phyloP scores from a whole-genome alignment of 2,113 vertebrate species.

The Castor canadensis region DNA sequence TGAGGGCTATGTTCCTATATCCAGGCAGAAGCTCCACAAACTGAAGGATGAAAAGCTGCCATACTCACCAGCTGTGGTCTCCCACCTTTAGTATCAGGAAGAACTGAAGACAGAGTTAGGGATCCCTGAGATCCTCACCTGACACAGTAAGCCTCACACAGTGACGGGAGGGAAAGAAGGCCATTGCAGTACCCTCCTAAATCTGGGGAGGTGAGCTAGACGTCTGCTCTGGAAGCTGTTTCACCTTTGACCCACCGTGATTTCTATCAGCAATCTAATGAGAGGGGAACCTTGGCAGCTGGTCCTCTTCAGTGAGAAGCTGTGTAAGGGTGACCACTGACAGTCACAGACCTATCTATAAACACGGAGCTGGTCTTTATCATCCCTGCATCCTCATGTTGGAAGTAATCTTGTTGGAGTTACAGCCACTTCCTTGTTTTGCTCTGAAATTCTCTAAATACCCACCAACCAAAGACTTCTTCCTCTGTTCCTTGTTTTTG shows the following conservation, averaged over 20 bases:
- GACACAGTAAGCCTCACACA: neutral
- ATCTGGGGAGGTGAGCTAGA: rapidly evolving
- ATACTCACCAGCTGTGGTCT: neutral
- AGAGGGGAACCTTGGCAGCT: neutral
- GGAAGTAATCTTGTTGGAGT: neutral
- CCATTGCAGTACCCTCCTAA: neutral
- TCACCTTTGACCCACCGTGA: too few species aligned
- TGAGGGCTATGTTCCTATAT: neutral
- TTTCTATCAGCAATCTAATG: neutral
- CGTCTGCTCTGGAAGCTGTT: neutral
- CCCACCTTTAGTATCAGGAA: neutral
- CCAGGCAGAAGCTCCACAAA: rapidly evolving
- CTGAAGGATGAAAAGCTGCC: neutral
- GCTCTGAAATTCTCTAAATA: neutral
- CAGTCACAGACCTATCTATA: neutral
- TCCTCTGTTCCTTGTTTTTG: neutral
- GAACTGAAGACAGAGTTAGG: neutral
- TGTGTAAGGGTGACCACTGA: neutral
- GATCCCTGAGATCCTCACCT: neutral
- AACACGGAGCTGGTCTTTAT: neutral
- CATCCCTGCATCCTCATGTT: neutral
- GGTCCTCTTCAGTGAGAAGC: neutral
- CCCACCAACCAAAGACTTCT: neutral
- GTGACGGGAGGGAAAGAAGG: neutral
- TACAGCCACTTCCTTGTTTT: neutral